Evolutionary conservation across 2,888 invertebrate species (phyloP).

Genomic region (Ernsta delagoae): DNA sequence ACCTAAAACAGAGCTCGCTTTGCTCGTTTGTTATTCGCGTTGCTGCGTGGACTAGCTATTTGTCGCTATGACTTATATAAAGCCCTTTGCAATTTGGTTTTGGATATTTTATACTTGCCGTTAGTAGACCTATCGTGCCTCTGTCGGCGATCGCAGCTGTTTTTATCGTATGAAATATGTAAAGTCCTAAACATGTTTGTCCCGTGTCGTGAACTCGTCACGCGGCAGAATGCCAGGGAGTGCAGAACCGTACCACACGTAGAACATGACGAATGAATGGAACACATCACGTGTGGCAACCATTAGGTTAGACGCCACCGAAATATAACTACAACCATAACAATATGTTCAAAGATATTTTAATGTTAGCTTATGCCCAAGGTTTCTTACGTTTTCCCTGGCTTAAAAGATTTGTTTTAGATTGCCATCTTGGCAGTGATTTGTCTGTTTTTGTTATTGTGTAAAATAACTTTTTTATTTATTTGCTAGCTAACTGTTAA

Average conservation of each 20-base stretch:
- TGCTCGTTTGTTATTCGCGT: conserved; percentile 81
- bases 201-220: conserved; percentile 60
- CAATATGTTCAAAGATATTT: conserved; percentile 20
- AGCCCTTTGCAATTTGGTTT: conserved; percentile 31
- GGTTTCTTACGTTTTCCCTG: conserved; percentile 12
- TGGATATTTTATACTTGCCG: conserved; percentile 22
- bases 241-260: conserved; percentile 63
- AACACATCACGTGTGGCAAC: conserved; percentile 63
- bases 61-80: conserved; percentile 38
- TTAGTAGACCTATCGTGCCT: conserved; percentile 23
- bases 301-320: conserved; percentile 40
- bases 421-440: conserved; percentile 5
- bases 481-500: background rate
- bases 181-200: conserved; percentile 33
- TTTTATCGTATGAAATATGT: conserved; percentile 32
- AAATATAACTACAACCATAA: conserved; percentile 34
- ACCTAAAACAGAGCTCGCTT: conserved; percentile 84
- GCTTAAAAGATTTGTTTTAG: conserved; percentile 18
- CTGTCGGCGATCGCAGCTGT: conserved; percentile 30
- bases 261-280: conserved; percentile 77
- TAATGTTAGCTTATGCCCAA: conserved; percentile 22
- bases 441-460: conserved; percentile 4
- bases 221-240: conserved; percentile 76
- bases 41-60: conserved; percentile 41
- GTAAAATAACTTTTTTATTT: background rate